A percentile compares a stretch with the other conserved stretches of the same genome.
These are phyloP conservation scores for Andrena bucephala DNA, from an alignment of 2,888 invertebrate species.

Conservation along the genomic window DNA sequence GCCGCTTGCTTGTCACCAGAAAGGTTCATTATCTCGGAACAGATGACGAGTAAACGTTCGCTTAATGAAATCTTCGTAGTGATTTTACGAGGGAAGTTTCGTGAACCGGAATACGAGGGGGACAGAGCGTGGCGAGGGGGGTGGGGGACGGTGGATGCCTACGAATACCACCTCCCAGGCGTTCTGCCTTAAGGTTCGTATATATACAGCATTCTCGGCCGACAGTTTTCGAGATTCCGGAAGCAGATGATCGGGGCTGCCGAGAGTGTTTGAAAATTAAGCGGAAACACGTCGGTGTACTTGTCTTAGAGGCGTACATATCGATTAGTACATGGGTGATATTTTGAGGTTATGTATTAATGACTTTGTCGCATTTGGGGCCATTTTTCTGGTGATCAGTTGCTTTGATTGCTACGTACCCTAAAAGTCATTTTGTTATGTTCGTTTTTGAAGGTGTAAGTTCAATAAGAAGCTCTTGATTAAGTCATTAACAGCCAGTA, in stretches of 20 bases:
- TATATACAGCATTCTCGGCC: conserved; percentile 55
- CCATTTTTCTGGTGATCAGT: too few species aligned
- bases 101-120: conserved; percentile 59
- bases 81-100: conserved; percentile 78
- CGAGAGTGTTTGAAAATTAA: conserved; percentile 64
- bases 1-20: conserved; percentile 48
- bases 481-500: too few species aligned
- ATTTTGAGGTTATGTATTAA: background rate
- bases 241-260: conserved; percentile 42
- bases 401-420: too few species aligned
- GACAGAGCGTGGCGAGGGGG: background rate
- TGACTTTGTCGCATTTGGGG: too few species aligned
- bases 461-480: too few species aligned
- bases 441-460: too few species aligned
- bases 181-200: conserved; percentile 34
- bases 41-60: conserved; percentile 75
- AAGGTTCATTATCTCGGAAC: conserved; percentile 70
- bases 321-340: conserved; percentile 17
- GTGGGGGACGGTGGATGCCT: conserved; percentile 28
- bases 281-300: conserved; percentile 45
- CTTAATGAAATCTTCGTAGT: conserved; percentile 78
- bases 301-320: conserved; percentile 24
- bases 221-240: conserved; percentile 61
- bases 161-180: conserved; percentile 34
- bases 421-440: too few species aligned